A percentile compares a stretch with the other conserved stretches of the same genome.
phyloP scores from a whole-genome alignment of 1,140 invertebrate genomes.

The Aphaenogaster rudis region DNA sequence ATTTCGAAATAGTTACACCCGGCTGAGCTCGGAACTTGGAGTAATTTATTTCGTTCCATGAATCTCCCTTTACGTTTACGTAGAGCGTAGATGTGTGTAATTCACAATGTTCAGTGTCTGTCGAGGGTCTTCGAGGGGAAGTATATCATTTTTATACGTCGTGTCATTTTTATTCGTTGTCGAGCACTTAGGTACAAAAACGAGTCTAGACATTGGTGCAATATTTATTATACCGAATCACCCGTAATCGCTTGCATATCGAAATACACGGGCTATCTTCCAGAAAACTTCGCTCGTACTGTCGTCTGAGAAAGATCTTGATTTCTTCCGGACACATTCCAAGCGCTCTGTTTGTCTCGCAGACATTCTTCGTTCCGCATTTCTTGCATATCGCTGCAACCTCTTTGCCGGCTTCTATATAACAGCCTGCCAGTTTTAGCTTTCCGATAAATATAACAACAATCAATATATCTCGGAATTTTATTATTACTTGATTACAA shows the following conservation, averaged over 20 bases:
- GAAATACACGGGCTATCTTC: not conserved
- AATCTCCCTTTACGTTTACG: conserved; percentile 20
- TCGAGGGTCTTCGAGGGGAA: not conserved
- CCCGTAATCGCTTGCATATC: not conserved
- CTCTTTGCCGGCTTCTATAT: not conserved
- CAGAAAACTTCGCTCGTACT: not conserved
- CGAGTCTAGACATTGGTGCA: conserved; percentile 8
- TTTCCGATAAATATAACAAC: not conserved
- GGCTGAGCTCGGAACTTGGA: not conserved
- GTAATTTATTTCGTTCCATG: conserved; percentile 44
- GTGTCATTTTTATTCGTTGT: conserved; percentile 8
- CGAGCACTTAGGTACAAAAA: conserved; percentile 5
- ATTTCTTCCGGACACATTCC: conserved; percentile 9
- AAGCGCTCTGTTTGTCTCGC: conserved; percentile 14
- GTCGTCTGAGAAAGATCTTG: conserved; percentile 27
- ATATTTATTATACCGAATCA: conserved; percentile 26
- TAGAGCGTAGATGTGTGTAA: not conserved
- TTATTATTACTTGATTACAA: conserved; percentile 1
- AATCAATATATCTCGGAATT: not conserved
- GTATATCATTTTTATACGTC: conserved; percentile 30
- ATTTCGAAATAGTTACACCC: conserved; percentile 23
- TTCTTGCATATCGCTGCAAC: not conserved
- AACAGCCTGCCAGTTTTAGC: not conserved
- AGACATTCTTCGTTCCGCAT: not conserved
- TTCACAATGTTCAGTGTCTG: not conserved